A percentile compares a stretch with the other conserved stretches of the same genome.
Conservation (phyloP, 2,797 vertebrate species). For the Phrynocephalus forsythii region DNA sequence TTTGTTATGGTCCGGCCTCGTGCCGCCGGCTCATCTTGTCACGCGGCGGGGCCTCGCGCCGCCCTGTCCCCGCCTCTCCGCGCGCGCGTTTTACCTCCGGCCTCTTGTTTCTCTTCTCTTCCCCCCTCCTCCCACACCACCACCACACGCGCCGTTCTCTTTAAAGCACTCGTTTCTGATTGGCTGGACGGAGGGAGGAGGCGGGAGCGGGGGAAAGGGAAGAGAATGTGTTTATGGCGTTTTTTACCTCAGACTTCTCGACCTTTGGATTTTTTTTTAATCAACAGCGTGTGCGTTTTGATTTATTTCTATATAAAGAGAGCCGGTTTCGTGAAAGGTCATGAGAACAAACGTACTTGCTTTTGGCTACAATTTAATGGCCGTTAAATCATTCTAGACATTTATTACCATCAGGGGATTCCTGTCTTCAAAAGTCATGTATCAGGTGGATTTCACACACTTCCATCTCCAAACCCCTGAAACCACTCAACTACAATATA, state of each 20-base stretch:
- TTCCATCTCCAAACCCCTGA: no score
- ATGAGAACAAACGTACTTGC: no score
- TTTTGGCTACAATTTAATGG: no score
- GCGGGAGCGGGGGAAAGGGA: neutral
- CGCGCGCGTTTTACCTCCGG: neutral
- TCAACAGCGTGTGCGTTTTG: neutral
- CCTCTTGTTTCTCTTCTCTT: neutral
- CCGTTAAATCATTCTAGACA: no score
- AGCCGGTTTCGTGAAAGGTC: no score
- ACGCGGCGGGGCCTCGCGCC: constrained; percentile 51
- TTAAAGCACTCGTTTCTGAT: neutral
- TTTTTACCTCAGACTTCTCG: neutral
- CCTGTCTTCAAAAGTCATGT: neutral
- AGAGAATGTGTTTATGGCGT: neutral
- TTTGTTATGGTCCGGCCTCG: constrained; percentile 79
- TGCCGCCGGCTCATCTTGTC: constrained; percentile 75
- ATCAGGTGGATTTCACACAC: neutral
- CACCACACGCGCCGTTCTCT: neutral
- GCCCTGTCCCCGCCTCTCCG: constrained; percentile 4
- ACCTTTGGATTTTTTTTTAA: neutral
- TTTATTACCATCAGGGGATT: neutral
- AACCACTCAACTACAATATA: no score
- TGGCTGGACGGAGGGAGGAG: neutral
- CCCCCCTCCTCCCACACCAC: neutral
- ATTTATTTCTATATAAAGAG: no score